Percentiles rank a stretch among this genome's conserved stretches.
phyloP scores from a whole-genome alignment of 2,113 vertebrate species.

The Phaethon lepturus region DNA sequence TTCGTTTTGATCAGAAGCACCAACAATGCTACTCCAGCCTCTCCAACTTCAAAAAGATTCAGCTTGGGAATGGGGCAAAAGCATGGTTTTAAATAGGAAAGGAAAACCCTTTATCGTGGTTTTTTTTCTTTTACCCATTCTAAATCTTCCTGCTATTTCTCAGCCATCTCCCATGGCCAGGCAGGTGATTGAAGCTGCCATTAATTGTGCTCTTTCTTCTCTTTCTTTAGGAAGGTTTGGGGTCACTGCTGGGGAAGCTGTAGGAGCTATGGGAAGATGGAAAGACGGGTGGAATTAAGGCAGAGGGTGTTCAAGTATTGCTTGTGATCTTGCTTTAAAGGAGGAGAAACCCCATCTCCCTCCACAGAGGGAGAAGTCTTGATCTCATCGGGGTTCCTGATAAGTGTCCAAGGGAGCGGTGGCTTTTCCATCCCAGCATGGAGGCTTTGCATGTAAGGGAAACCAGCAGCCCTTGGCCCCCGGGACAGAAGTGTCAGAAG shows the following conservation, averaged over 20 bases:
- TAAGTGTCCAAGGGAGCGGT: neutral
- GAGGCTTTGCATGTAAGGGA: neutral
- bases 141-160: neutral
- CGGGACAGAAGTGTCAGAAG: too few species aligned
- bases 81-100: neutral
- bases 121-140: neutral
- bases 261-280: neutral
- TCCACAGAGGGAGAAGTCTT: neutral
- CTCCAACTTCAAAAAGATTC: neutral
- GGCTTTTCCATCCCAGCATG: neutral
- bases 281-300: neutral
- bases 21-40: neutral
- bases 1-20: neutral
- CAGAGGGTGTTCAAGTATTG: neutral
- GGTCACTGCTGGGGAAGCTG: neutral
- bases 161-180: neutral
- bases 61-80: neutral
- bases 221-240: neutral
- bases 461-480: neutral
- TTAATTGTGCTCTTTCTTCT: neutral
- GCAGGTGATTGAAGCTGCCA: neutral
- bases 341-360: neutral
- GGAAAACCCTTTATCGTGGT: neutral
- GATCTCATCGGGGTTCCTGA: neutral
- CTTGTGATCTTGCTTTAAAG: neutral